Conservation (phyloP, 2,113 vertebrate species). For the Neolamprologus ventralis region DNA sequence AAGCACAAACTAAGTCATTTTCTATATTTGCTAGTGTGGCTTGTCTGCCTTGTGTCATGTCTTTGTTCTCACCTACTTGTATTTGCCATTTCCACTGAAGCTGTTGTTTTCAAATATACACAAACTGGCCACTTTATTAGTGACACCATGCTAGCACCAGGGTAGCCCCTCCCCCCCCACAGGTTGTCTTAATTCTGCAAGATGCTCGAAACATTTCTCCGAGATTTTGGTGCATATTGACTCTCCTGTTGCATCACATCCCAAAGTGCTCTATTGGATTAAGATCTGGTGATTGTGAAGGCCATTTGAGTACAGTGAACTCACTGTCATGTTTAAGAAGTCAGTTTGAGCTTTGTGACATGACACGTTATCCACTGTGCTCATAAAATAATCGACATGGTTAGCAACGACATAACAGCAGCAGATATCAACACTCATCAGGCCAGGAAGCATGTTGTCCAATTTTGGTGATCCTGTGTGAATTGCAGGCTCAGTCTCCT, state of each 20-base stretch:
- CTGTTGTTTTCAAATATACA: background rate
- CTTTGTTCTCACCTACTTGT: background rate
- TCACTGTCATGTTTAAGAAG: background rate
- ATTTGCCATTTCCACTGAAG: background rate
- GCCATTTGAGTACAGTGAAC: background rate
- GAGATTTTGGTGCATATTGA: background rate
- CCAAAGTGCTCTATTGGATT: background rate
- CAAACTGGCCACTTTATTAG: background rate
- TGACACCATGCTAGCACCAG: background rate
- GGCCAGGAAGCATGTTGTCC: background rate
- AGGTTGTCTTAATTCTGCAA: background rate
- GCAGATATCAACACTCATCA: background rate
- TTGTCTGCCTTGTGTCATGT: background rate
- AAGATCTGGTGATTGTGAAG: background rate
- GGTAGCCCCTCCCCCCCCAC: accelerated
- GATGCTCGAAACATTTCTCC: background rate
- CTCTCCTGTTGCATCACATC: background rate
- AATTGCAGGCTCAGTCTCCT: background rate
- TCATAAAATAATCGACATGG: background rate
- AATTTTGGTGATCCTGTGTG: background rate
- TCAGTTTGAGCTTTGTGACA: background rate
- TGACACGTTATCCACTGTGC: background rate
- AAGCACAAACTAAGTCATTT: background rate
- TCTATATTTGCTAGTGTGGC: conserved; percentile 23
- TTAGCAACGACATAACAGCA: background rate